Conservation (phyloP, 2,797 vertebrate genomes). For the Lacerta viridis region DNA sequence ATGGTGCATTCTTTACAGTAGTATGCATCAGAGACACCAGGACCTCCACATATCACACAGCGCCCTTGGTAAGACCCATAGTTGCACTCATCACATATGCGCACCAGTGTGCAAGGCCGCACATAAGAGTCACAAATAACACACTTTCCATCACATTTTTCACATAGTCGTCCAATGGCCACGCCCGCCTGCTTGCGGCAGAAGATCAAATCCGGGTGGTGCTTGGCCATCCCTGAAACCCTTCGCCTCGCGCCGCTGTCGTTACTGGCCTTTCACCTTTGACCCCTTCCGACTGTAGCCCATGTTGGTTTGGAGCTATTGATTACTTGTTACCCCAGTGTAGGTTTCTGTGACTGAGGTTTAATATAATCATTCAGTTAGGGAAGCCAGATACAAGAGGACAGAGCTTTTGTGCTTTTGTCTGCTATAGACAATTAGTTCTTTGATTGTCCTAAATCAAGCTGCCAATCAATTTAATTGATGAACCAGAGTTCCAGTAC, state of each 20-base stretch:
- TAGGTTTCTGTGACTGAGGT: too few species aligned
- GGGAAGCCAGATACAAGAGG: too few species aligned
- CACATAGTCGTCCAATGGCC: too few species aligned
- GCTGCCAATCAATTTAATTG: too few species aligned
- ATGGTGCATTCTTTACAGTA: conserved; percentile 99
- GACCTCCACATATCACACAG: conserved; percentile 98
- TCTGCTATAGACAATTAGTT: too few species aligned
- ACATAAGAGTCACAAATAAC: conserved; percentile 99
- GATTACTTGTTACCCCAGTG: too few species aligned
- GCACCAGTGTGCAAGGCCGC: conserved; percentile 95
- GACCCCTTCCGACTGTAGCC: conserved; percentile 17
- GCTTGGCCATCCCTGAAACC: conserved; percentile 89
- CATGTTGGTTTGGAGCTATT: too few species aligned
- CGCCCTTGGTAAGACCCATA: conserved; percentile 98
- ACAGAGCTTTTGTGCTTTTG: too few species aligned
- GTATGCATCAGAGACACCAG: conserved; percentile 96
- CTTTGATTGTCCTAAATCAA: too few species aligned
- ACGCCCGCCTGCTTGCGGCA: conserved; percentile 98
- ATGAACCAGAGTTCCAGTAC: too few species aligned
- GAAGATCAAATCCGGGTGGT: conserved; percentile 97
- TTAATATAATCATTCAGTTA: too few species aligned
- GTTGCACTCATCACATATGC: conserved; percentile 98
- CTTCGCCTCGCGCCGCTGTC: neutral
- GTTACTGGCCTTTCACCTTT: conserved; percentile 43
- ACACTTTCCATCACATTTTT: conserved; percentile 97